These are phyloP conservation scores for Pseudolycoriella hygida DNA, from an alignment of 2,888 invertebrate species.

Conservation along the genomic window DNA sequence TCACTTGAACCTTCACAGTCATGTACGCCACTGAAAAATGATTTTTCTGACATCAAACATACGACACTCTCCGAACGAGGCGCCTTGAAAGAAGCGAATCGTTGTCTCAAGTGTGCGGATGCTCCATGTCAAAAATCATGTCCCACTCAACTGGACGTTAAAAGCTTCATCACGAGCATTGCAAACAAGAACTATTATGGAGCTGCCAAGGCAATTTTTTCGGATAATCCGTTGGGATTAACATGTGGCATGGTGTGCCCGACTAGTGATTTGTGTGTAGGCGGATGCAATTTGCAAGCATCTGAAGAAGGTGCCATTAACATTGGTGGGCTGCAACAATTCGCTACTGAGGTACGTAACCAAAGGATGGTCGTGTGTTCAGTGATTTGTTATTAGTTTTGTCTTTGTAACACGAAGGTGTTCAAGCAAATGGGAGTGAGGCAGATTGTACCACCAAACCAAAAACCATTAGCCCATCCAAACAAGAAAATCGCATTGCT, in stretches of 20 bases:
- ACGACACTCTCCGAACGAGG: constrained; percentile 93
- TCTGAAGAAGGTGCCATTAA: constrained; percentile 96
- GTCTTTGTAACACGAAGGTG: constrained; percentile 17
- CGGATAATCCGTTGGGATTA: constrained; percentile 90
- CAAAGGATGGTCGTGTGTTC: background rate
- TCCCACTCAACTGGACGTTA: constrained; percentile 93
- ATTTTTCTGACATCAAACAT: constrained; percentile 95
- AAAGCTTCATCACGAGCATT: constrained; percentile 92
- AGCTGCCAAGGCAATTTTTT: constrained; percentile 86
- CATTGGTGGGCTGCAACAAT: constrained; percentile 96
- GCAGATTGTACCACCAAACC: constrained; percentile 65
- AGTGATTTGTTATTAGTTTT: no score
- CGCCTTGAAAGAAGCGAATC: constrained; percentile 73
- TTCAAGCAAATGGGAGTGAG: constrained; percentile 88
- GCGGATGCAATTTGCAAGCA: constrained; percentile 91
- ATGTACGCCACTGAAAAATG: constrained; percentile 55
- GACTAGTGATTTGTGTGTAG: constrained; percentile 94
- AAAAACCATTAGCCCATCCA: constrained; percentile 29
- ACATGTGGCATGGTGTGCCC: constrained; percentile 99
- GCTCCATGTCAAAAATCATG: constrained; percentile 98
- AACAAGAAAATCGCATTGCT: constrained; percentile 58
- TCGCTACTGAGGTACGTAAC: constrained; percentile 61
- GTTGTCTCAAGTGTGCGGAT: constrained; percentile 85
- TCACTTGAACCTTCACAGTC: no score
- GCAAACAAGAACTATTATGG: constrained; percentile 98